phyloP scores from a whole-genome alignment of 2,113 vertebrate genomes.

The Urocolius indicus region DNA sequence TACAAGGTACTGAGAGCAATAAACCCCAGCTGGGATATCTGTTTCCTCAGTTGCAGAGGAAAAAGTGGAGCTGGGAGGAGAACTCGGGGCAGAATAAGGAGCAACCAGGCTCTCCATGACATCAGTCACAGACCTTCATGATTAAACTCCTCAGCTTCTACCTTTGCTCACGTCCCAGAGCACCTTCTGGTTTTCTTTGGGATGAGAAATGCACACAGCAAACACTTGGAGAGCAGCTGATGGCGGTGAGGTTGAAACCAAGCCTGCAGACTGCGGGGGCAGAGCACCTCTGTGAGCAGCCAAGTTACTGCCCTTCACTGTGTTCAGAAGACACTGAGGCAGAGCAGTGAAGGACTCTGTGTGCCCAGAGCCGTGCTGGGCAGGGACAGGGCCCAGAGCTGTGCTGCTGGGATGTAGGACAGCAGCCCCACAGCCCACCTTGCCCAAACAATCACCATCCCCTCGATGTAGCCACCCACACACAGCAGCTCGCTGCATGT shows the following conservation, averaged over 20 bases:
- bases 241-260: background rate
- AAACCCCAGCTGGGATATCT: background rate
- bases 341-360: background rate
- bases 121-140: background rate
- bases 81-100: background rate
- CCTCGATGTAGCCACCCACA: background rate
- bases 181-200: background rate
- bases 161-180: background rate
- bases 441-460: background rate
- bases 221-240: background rate
- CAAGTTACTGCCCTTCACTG: background rate
- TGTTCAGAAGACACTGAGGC: background rate
- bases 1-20: background rate
- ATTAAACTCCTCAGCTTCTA: background rate
- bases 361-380: background rate
- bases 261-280: background rate
- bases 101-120: background rate
- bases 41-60: background rate
- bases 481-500: rapidly evolving
- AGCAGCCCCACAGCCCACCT: background rate
- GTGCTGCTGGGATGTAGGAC: background rate
- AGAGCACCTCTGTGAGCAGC: background rate
- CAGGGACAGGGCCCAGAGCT: background rate
- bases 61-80: background rate
- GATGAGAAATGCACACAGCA: background rate